These are phyloP conservation scores for Pediacus dermestoides DNA, from an alignment of 2,888 invertebrate species.

Conservation along the genomic window DNA sequence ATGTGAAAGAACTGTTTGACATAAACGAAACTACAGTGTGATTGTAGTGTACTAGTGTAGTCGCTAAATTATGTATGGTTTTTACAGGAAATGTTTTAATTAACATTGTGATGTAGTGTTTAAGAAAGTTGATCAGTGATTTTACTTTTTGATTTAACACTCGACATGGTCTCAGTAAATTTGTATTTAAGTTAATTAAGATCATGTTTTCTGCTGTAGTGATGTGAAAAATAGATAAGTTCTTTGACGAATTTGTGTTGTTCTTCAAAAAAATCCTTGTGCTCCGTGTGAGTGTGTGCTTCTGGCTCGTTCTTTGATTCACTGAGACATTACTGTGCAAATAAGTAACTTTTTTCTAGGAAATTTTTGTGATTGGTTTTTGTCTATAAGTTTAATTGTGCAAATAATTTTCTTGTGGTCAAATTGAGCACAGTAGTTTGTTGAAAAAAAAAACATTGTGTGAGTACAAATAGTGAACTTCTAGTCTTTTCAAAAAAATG, in stretches of 20 bases:
- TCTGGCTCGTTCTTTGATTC: not conserved
- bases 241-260: conserved; percentile 30
- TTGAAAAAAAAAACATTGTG: no score
- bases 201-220: conserved; percentile 24
- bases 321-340: no score
- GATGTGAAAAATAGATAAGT: conserved; percentile 40
- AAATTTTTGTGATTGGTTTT: no score
- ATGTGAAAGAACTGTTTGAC: conserved; percentile 45
- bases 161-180: conserved; percentile 2
- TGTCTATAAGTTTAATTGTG: no score
- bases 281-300: conserved; percentile 5
- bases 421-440: no score
- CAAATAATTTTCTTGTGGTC: no score
- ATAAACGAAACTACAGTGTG: conserved; percentile 31
- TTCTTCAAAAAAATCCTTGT: conserved; percentile 26
- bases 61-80: conserved; percentile 24
- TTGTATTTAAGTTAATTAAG: conserved; percentile 4
- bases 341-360: no score
- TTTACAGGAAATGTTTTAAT: conserved; percentile 18
- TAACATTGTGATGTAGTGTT: conserved; percentile 37
- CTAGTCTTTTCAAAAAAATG: no score
- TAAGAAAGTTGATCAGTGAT: conserved; percentile 23
- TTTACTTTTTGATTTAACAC: not conserved
- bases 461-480: no score
- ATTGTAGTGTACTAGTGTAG: conserved; percentile 35